These are phyloP conservation scores for Timandra comae DNA, from an alignment of 2,888 invertebrate genomes.

Conservation along the genomic window DNA sequence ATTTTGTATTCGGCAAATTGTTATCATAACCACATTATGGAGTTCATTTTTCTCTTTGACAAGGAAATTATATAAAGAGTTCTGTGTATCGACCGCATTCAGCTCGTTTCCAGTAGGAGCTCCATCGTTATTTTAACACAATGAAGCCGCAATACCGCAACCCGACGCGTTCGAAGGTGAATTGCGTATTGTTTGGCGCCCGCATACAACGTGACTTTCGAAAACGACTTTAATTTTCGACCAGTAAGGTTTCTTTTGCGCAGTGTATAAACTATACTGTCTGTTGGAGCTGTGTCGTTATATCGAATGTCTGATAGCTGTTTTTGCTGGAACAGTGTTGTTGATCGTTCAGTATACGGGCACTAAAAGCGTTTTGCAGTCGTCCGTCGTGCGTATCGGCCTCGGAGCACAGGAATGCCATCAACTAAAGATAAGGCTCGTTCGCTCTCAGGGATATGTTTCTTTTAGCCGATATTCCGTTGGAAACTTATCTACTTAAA, in stretches of 20 bases:
- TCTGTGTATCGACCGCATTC: slow-evolving; percentile 53
- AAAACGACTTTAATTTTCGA: slow-evolving; percentile 66
- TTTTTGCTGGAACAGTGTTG: slow-evolving; percentile 25
- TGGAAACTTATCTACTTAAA: neutral
- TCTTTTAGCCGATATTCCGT: too few species aligned
- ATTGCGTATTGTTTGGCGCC: slow-evolving; percentile 75
- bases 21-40: too few species aligned
- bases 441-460: slow-evolving; percentile 39
- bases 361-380: slow-evolving; percentile 76
- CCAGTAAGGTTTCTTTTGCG: slow-evolving; percentile 67
- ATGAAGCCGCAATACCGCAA: slow-evolving; percentile 76
- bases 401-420: slow-evolving; percentile 69
- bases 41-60: slow-evolving; percentile 11
- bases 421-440: slow-evolving; percentile 68
- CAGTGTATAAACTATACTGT: slow-evolving; percentile 24
- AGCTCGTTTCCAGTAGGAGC: slow-evolving; percentile 58
- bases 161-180: slow-evolving; percentile 74
- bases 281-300: slow-evolving; percentile 31
- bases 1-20: too few species aligned
- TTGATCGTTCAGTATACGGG: slow-evolving; percentile 49
- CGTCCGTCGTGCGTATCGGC: slow-evolving; percentile 71
- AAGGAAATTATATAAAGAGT: slow-evolving; percentile 41
- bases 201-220: slow-evolving; percentile 66
- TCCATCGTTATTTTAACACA: slow-evolving; percentile 72
- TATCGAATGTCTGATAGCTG: slow-evolving; percentile 21